These are phyloP conservation scores for Muschampia plurimacula DNA, from an alignment of 2,888 invertebrate genomes.

Conservation along the genomic window DNA sequence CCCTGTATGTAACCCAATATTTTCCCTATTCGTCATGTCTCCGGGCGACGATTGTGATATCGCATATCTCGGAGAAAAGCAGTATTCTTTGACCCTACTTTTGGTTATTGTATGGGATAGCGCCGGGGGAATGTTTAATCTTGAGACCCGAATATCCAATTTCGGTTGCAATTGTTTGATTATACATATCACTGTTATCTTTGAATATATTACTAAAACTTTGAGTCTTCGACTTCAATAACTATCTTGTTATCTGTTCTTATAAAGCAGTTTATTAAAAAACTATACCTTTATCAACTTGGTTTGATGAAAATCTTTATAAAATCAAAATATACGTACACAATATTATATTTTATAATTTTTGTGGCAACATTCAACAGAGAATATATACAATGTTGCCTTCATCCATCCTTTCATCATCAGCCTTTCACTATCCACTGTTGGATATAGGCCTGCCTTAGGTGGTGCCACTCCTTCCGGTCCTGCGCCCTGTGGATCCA, in stretches of 20 bases:
- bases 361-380: too few species aligned
- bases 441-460: too few species aligned
- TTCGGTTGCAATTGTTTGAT: constrained; percentile 21
- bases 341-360: too few species aligned
- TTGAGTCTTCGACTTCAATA: not conserved
- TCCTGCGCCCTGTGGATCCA: too few species aligned
- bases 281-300: too few species aligned
- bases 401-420: too few species aligned
- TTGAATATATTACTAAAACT: constrained; percentile 6
- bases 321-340: too few species aligned
- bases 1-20: constrained; percentile 35
- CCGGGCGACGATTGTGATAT: constrained; percentile 59
- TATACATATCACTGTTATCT: constrained; percentile 21
- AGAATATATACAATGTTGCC: too few species aligned
- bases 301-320: too few species aligned
- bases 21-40: constrained; percentile 45
- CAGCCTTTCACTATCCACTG: too few species aligned
- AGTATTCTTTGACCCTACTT: constrained; percentile 59
- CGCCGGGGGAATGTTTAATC: constrained; percentile 31
- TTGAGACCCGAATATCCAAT: constrained; percentile 22
- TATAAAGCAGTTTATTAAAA: not conserved
- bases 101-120: constrained; percentile 28
- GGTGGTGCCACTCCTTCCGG: too few species aligned
- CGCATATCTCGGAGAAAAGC: constrained; percentile 69
- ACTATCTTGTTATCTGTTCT: not conserved